Evolutionary conservation across 2,888 invertebrate genomes (phyloP), one percentile per base, ranked within the genome.

Genomic region (Campoplex nolae): DNA sequence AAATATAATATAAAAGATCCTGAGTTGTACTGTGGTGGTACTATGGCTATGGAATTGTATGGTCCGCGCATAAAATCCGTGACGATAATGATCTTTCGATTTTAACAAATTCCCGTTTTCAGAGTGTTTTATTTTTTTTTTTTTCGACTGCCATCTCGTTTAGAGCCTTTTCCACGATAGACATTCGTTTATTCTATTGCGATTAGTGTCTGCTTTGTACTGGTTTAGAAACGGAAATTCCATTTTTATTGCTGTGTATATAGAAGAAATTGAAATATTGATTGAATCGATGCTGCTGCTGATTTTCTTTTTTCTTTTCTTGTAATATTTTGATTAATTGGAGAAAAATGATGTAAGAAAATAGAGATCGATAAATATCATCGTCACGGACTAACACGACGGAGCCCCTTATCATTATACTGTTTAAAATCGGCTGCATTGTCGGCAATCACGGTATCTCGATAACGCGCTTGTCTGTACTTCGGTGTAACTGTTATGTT

Each of bases 1-100:
- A 94, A 94, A 93, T 94, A 94, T 94, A 94, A 94, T 94, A 94
- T 94, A 94, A 94, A 94, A 94, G 92, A 94, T 94, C 94, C 94
- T 94, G 94, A 94, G 94, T 94, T 94, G 94, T 94, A 94, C 94
- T 94, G 94, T 92, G 88, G 91, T 94, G 94, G 94, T 94, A 93
- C 94, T 94, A 94, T 94, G 94, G 94, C 93, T 94, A 94, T 94
- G 93, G 94, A 94, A 93, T 93, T 92, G 92, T 91, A 90, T 91
- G 90, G 88, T 84, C 88, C 88, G 85, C 89, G 83, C 13, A 51
- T 58, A n/a, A 78, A 18, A 85, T 90, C 90, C 88, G 86, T 89
- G 90, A 90, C 91, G 91, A 89, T 88, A 75, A 51, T 62, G 58
- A 65, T 62, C 32, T 82, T 70, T 78, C n/a, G 48, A 45, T n/a